phyloP scores from a whole-genome alignment of 1,140 invertebrate genomes.

The Trissolcus basalis region DNA sequence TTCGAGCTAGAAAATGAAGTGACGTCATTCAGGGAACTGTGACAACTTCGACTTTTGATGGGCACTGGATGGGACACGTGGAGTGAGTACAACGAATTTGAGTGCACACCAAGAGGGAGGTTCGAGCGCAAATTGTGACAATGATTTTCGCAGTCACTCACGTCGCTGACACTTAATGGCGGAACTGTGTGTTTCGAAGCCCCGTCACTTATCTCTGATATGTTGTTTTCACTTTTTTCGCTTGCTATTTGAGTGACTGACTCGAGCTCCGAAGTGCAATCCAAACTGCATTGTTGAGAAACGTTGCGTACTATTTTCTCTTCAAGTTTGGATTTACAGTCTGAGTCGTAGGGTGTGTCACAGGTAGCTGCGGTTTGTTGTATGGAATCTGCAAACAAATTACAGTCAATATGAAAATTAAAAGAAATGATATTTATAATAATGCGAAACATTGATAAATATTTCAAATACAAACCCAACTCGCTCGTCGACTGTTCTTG shows the following conservation, averaged over 20 bases:
- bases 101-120: slow-evolving; percentile 59
- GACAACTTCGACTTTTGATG: slow-evolving; percentile 61
- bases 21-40: slow-evolving; percentile 68
- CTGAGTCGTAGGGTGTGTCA: slow-evolving; percentile 66
- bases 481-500: slow-evolving; percentile 41
- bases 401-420: no score
- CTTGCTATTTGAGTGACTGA: slow-evolving; percentile 80
- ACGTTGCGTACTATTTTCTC: slow-evolving; percentile 77
- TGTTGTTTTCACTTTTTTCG: slow-evolving; percentile 70
- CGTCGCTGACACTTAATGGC: slow-evolving; percentile 45
- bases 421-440: no score
- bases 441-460: no score
- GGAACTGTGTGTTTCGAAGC: slow-evolving; percentile 14
- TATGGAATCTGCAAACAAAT: slow-evolving; percentile 22
- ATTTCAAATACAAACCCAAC: slow-evolving; percentile 35
- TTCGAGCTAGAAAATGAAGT: slow-evolving; percentile 62
- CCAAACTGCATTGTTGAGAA: slow-evolving; percentile 79
- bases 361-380: slow-evolving; percentile 51
- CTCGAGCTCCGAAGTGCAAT: slow-evolving; percentile 85
- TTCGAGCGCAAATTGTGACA: slow-evolving; percentile 12
- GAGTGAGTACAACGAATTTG: slow-evolving; percentile 68
- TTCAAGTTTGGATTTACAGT: slow-evolving; percentile 74
- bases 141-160: slow-evolving; percentile 27
- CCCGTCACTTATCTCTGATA: slow-evolving; percentile 69
- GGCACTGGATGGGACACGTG: slow-evolving; percentile 57